A percentile compares a stretch with the other conserved stretches of the same genome.
Evolutionary conservation across 2,888 invertebrate species (phyloP).

Genomic region (Lepas anatifera): DNA sequence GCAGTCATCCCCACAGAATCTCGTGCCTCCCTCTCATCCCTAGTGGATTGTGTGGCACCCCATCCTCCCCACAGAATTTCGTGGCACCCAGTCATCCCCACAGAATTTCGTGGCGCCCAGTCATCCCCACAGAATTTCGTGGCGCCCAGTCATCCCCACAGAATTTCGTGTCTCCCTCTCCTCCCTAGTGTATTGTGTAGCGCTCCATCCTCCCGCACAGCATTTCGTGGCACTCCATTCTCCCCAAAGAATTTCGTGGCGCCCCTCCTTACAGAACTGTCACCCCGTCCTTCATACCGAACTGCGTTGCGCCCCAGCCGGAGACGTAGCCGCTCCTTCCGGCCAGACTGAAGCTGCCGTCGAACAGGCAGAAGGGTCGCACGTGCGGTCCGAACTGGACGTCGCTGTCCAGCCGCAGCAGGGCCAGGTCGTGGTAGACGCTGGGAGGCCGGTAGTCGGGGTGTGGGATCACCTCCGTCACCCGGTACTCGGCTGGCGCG

Average conservation of each 20-base stretch:
- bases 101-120: too few species aligned
- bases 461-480: background rate
- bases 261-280: too few species aligned
- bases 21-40: too few species aligned
- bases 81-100: background rate
- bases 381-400: background rate
- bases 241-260: too few species aligned
- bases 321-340: background rate
- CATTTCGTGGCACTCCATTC: too few species aligned
- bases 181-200: background rate
- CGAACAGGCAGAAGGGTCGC: background rate
- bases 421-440: slow-evolving; percentile 12
- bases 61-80: background rate
- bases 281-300: too few species aligned
- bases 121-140: background rate
- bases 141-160: background rate
- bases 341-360: background rate
- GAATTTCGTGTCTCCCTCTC: too few species aligned
- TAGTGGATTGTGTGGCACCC: too few species aligned
- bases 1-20: too few species aligned
- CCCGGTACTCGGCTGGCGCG: background rate
- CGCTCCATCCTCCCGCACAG: too few species aligned
- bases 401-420: background rate
- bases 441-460: background rate
- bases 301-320: background rate